Evolutionary conservation across 2,888 invertebrate species (phyloP), one percentile per base, ranked within the genome.

Genomic region (Labia minor): DNA sequence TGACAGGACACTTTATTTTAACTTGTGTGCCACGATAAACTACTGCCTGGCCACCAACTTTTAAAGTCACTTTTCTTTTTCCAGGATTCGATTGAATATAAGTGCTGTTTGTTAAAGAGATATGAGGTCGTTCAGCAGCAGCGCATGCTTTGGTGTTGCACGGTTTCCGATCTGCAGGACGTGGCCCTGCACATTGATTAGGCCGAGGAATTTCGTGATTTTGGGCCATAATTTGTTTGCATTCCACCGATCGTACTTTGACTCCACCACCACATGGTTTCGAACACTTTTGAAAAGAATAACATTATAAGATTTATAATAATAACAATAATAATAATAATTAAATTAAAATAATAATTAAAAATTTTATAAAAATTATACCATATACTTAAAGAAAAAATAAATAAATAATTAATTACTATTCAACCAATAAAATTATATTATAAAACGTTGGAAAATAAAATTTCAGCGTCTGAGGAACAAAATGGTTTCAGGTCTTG

Each of bases 1-100:
- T 92, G 19, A 93, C 92, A 0, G 95, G 95, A 75, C 96, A 96
- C 75, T 94, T 92, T 72, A 96, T 92, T 79, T 95, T 95, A 68
- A 96, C 86, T 74, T 90, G 90, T 0, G 94, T 92, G 8, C 95
- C 95, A 73, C 90, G 87, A 80, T 91, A 95, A 64, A 96, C 88
- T 0, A 89, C 89, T 0, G 95, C 96, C 1, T 87, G 88, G 0
- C 95, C 95, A 0, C 95, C 95, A 0, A 96, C 89, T 77, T 91
- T 92, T 0, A 95, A 81, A 0, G 89, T 88, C 14, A 82, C 85
- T 79, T 89, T 89, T 70, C 86, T 86, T 77, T 89, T 89, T 74
- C 86, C 88, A 0, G 88, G 86, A 74, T 90, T 90, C 71, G 88
- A 88, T 74, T 95, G 94, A 69, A 91, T 88, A 74, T 89, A 93